A percentile compares a stretch with the other conserved stretches of the same genome.
Conservation (phyloP, 2,797 vertebrate genomes). For the Champsocephalus esox region DNA sequence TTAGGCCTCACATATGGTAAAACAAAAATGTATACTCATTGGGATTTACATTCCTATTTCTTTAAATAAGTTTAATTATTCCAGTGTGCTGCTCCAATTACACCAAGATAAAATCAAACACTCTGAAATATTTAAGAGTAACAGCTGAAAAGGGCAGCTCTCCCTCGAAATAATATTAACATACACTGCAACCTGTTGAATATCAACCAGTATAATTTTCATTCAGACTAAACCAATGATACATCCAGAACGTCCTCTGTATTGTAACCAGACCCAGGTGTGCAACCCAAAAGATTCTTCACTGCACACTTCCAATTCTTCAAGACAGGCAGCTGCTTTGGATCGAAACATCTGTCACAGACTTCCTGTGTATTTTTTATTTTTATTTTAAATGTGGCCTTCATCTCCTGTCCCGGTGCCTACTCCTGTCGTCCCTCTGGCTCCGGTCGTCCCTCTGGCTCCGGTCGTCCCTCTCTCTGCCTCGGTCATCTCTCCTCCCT, state of each 20-base stretch:
- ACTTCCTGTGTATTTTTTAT: neutral
- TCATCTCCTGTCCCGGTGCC: slow-evolving; percentile 76
- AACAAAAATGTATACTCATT: too few species aligned
- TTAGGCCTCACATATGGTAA: neutral
- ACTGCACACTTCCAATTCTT: neutral
- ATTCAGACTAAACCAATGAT: neutral
- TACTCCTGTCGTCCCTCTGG: slow-evolving; percentile 74
- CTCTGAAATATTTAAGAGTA: too few species aligned
- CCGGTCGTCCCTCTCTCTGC: slow-evolving; percentile 77
- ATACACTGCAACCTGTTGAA: neutral
- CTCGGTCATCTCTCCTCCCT: slow-evolving; percentile 85
- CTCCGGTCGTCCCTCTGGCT: slow-evolving; percentile 74
- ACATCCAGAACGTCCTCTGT: neutral
- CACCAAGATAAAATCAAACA: too few species aligned
- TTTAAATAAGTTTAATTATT: too few species aligned
- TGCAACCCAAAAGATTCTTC: neutral
- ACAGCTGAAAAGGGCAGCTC: too few species aligned
- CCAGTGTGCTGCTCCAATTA: too few species aligned
- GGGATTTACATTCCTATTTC: too few species aligned
- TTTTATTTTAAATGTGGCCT: neutral
- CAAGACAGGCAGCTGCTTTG: neutral
- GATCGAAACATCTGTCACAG: neutral
- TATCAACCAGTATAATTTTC: neutral
- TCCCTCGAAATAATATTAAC: too few species aligned
- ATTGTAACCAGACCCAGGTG: neutral